Conservation (phyloP, 2,888 invertebrate genomes). For the Drosophila suboccidentalis region DNA sequence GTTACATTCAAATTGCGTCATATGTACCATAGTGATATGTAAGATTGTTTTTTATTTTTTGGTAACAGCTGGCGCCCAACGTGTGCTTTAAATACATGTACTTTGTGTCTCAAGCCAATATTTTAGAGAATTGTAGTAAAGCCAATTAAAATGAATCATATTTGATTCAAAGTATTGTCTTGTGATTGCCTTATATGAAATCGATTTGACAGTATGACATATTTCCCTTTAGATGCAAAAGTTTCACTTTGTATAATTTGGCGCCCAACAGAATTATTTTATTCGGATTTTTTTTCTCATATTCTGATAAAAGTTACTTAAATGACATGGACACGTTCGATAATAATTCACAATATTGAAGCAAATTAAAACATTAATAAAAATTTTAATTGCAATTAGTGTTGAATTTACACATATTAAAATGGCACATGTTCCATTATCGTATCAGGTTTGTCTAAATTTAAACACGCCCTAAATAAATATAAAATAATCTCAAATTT, state of each 20-base stretch:
- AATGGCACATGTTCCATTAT: constrained; percentile 7
- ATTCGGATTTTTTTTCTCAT: no score
- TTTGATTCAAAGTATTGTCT: no score
- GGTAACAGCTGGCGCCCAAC: no score
- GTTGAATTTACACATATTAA: not conserved
- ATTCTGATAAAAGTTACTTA: no score
- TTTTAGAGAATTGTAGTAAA: no score
- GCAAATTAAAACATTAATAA: not conserved
- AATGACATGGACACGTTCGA: not conserved
- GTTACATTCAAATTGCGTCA: not conserved
- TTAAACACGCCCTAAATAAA: not conserved
- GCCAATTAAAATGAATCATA: no score
- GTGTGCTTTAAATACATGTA: no score
- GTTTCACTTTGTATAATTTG: no score
- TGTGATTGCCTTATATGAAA: no score
- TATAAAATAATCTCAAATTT: constrained; percentile 9
- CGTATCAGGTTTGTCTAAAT: constrained; percentile 1
- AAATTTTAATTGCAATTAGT: not conserved
- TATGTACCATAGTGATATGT: not conserved
- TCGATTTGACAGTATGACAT: not conserved
- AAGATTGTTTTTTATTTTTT: not conserved
- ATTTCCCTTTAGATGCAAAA: not conserved
- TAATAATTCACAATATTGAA: not conserved
- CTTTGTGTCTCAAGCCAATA: no score
- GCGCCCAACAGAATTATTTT: no score